A percentile compares a stretch with the other conserved stretches of the same genome.
Evolutionary conservation across 1,140 invertebrate genomes (phyloP).

Genomic region (Drosophila kikkawai): DNA sequence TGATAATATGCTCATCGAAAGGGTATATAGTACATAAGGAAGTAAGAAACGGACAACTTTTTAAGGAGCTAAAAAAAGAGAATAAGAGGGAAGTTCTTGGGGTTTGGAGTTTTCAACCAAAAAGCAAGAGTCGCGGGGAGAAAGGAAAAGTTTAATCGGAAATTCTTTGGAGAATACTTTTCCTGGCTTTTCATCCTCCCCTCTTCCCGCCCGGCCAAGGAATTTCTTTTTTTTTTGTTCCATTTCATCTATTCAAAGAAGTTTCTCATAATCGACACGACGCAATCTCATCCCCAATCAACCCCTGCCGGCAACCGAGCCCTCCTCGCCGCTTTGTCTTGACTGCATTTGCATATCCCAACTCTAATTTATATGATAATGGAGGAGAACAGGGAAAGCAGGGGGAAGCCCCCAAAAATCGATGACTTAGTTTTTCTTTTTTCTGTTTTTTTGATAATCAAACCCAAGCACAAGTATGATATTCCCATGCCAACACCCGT

Average conservation of each 20-base stretch:
- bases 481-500: slow-evolving; percentile 67
- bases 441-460: slow-evolving; percentile 24
- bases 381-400: slow-evolving; percentile 40
- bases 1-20: not conserved
- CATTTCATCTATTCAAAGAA: slow-evolving; percentile 49
- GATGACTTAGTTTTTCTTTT: slow-evolving; percentile 50
- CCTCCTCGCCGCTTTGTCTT: slow-evolving; percentile 12
- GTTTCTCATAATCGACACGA: slow-evolving; percentile 49
- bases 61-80: slow-evolving; percentile 1
- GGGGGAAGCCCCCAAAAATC: slow-evolving; percentile 38
- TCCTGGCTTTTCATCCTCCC: not conserved
- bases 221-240: slow-evolving; percentile 25
- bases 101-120: slow-evolving; percentile 15
- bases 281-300: slow-evolving; percentile 24
- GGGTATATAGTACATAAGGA: not conserved
- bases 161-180: slow-evolving; percentile 45
- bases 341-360: slow-evolving; percentile 74
- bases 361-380: slow-evolving; percentile 80
- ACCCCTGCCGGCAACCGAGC: slow-evolving; percentile 11
- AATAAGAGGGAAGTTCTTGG: slow-evolving; percentile 2
- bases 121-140: not conserved
- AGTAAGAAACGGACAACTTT: not conserved
- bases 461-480: slow-evolving; percentile 4
- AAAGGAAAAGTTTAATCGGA: slow-evolving; percentile 48
- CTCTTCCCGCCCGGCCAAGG: not conserved